Base-by-base conservation (phyloP, 2,888 invertebrate genomes). In the Cepaea hortensis region DNA sequence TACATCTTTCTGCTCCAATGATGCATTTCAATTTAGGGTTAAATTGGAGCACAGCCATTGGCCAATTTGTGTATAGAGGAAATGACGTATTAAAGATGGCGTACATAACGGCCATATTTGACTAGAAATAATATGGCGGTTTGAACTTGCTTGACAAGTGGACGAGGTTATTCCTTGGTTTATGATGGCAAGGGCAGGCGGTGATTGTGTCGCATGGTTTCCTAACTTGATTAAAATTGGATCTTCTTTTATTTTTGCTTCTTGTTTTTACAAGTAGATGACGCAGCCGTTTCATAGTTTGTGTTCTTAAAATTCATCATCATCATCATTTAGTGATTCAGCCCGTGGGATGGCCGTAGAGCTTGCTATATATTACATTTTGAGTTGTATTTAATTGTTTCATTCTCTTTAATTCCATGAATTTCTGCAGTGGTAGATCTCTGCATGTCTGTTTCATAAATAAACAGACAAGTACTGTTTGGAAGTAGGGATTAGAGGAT, bases 31-130 rank as follows among this genome's bases (percentile, higher is more conserved):
- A 18, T 68, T 68, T 23, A 7, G 62, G 18, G 20, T 62, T 18
- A n/a, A n/a, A 15, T 62, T 35, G 7, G 11, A 61, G 35, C 35
- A 15, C 62, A 62, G 62, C 18, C 15, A 79, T 79, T 79, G 79
- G 79, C 79, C 79, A 79, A 3, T 62, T 62, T 35, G 35, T n/a
- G 23, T 35, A 15, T 62, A n/a, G 79, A 35, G 77, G 79, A 79
- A 62, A 35, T 79, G 79, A 79, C 79, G 62, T 62, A 23, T 79
- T 68, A 79, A 79, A 62, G n/a, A 79, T 79, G 79, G 79, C 79
- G 79, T 35, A 35, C 35, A 23, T 79, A 79, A 79, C 62, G 79
- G 62, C 35, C 61, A 79, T 62, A 79, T 62, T 79, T 62, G 62
- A 35, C 6, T 62, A 35, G 23, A 20, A 18, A 23, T 79, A 35